phyloP scores from a whole-genome alignment of 2,888 invertebrate species.

The Rosalia funebris region DNA sequence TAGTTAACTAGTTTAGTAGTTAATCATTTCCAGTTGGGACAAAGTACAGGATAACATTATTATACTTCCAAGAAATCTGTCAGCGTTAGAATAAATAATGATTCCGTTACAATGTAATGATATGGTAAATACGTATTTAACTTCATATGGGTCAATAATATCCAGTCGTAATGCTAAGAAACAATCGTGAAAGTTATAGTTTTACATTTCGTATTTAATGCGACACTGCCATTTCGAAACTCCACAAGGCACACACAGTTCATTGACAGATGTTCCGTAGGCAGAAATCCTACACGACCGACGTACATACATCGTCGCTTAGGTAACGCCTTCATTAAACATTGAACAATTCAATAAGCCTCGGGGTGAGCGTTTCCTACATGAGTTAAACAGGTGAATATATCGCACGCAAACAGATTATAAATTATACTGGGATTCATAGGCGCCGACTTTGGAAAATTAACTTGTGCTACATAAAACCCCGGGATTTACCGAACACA shows the following conservation, averaged over 20 bases:
- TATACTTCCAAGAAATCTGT: too few species aligned
- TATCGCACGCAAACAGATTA: conserved; percentile 19
- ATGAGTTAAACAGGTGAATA: conserved; percentile 23
- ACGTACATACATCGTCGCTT: conserved; percentile 8
- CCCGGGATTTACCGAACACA: background rate
- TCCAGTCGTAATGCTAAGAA: too few species aligned
- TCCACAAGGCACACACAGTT: conserved; percentile 9
- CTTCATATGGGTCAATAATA: too few species aligned
- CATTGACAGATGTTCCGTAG: conserved; percentile 19
- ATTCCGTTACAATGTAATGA: too few species aligned
- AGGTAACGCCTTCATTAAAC: conserved; percentile 26
- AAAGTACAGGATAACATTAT: too few species aligned
- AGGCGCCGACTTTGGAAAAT: conserved; percentile 11
- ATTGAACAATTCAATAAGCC: conserved; percentile 24
- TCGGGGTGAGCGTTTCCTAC: conserved; percentile 15
- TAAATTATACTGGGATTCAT: conserved; percentile 14
- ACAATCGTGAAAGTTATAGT: too few species aligned
- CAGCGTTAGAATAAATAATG: too few species aligned
- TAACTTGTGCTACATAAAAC: conserved; percentile 1
- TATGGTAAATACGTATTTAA: too few species aligned
- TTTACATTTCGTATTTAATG: too few species aligned
- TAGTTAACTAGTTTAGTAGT: too few species aligned
- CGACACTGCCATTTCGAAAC: conserved; percentile 5
- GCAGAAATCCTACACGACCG: conserved; percentile 14
- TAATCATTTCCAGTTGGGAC: too few species aligned